phyloP scores from a whole-genome alignment of 2,888 invertebrate genomes.

The Luperina nickerlii region DNA sequence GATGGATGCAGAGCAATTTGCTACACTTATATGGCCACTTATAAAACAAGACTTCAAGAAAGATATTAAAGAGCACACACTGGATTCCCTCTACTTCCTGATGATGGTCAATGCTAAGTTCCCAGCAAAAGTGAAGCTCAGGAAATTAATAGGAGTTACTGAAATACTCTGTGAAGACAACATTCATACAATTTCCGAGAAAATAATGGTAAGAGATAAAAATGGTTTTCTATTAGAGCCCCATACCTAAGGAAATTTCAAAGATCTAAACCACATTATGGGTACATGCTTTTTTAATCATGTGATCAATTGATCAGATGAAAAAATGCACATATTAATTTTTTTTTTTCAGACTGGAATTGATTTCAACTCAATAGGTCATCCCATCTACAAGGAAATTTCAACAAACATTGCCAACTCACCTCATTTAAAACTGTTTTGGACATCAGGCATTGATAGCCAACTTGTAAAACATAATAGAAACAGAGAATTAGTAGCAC shows the following conservation, averaged over 20 bases:
- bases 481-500: conserved; percentile 91
- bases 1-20: conserved; percentile 90
- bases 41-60: conserved; percentile 91
- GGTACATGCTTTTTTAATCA: background rate
- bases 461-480: conserved; percentile 86
- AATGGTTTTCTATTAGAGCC: background rate
- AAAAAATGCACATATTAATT: background rate
- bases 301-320: background rate
- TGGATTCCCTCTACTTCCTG: conserved; percentile 92
- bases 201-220: conserved; percentile 90
- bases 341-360: conserved; percentile 89
- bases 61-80: conserved; percentile 91
- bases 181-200: conserved; percentile 89
- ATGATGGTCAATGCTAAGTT: conserved; percentile 84
- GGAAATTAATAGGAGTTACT: conserved; percentile 89
- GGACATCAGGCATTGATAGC: conserved; percentile 88
- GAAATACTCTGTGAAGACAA: conserved; percentile 91
- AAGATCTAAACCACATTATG: background rate
- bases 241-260: background rate
- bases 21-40: conserved; percentile 90
- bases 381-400: conserved; percentile 92
- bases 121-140: conserved; percentile 88
- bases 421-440: conserved; percentile 89
- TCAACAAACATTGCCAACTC: conserved; percentile 89
- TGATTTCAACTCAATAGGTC: conserved; percentile 89